Evolutionary conservation across 2,113 vertebrate species (phyloP), one percentile per base, ranked within the genome.

Genomic region (Galeopterus variegatus): DNA sequence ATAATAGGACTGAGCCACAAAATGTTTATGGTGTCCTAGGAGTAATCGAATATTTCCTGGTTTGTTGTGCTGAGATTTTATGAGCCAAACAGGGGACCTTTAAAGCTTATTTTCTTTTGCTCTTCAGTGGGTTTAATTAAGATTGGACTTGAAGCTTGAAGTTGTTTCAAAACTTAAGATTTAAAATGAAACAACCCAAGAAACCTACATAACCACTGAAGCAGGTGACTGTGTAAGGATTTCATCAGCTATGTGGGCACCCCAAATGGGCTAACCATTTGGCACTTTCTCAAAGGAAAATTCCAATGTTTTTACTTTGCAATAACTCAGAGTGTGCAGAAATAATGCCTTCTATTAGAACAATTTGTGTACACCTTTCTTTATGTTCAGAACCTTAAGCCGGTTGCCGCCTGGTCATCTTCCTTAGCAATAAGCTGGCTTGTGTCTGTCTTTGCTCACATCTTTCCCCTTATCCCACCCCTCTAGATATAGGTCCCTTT

Each of bases 121-220:
- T 98, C 93, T 97, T 97, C 93, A 69, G 54, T 91, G 58, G 50
- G 58, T 98, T 97, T 97, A 89, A 96, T 48, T 97, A 82, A 24
- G 31, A 65, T 96, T 96, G 90, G 48, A 97, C 84, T 14, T 52
- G 64, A 86, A 52, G 73, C 77, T 88, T 89, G 45, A 83, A 75
- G 85, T 79, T 87, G 92, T 92, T 88, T 54, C 33, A 33, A 92
- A 95, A 79, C 70, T 94, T 58, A 73, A 84, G 90, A 77, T 81
- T 92, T 90, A 77, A 94, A 87, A 90, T 36, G 48, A 94, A 97
- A 88, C 56, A 75, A 28, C 90, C 41, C 82, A 83, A 70, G 72
- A 77, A 91, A 69, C 82, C 77, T 54, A 58, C 69, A 58, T 48
- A 60, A 45, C 19, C 21, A 3, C 77, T 21, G 64, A 65, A 54